Evolutionary conservation across 30 jellyfish, hydroid and myxozoan species (phyloP).

Genomic region (Pseudorhiza aurosa): DNA sequence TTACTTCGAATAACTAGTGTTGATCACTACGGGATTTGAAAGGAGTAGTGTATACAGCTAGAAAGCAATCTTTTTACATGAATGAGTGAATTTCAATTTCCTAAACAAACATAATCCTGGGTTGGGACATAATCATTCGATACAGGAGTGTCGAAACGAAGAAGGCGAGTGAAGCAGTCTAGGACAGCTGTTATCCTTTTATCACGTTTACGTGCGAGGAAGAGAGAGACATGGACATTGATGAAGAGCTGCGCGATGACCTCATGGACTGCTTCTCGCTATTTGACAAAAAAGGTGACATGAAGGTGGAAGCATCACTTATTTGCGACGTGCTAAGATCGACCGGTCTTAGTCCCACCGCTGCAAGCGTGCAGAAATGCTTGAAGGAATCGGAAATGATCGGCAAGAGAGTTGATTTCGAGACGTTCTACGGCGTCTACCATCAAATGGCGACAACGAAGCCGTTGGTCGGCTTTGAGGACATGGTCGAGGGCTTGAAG

Average conservation of each 20-base stretch:
- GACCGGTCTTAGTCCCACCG: slow-evolving; percentile 74
- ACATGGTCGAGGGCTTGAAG: slow-evolving; percentile 86
- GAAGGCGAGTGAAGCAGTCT: too few species aligned
- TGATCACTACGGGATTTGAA: too few species aligned
- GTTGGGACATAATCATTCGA: too few species aligned
- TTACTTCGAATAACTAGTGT: too few species aligned
- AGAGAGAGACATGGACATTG: background rate
- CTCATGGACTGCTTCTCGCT: slow-evolving; percentile 39
- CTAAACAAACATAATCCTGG: too few species aligned
- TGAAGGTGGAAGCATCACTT: slow-evolving; percentile 54
- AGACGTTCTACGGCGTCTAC: slow-evolving; percentile 69
- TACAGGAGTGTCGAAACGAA: too few species aligned
- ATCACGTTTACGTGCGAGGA: background rate
- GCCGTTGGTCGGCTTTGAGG: slow-evolving; percentile 80
- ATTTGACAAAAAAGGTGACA: slow-evolving; percentile 84
- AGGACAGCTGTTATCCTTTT: too few species aligned
- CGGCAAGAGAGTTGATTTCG: slow-evolving; percentile 82
- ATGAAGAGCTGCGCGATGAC: slow-evolving; percentile 26
- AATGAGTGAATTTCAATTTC: too few species aligned
- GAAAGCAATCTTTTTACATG: too few species aligned
- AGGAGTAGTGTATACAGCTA: too few species aligned
- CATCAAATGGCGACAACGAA: slow-evolving; percentile 64
- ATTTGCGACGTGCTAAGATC: slow-evolving; percentile 77
- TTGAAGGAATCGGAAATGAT: slow-evolving; percentile 42
- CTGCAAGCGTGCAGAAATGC: slow-evolving; percentile 64